These are phyloP conservation scores for Epizoanthus scotinus DNA, from an alignment of 92 coral and sea anemone genomes.

Conservation along the genomic window DNA sequence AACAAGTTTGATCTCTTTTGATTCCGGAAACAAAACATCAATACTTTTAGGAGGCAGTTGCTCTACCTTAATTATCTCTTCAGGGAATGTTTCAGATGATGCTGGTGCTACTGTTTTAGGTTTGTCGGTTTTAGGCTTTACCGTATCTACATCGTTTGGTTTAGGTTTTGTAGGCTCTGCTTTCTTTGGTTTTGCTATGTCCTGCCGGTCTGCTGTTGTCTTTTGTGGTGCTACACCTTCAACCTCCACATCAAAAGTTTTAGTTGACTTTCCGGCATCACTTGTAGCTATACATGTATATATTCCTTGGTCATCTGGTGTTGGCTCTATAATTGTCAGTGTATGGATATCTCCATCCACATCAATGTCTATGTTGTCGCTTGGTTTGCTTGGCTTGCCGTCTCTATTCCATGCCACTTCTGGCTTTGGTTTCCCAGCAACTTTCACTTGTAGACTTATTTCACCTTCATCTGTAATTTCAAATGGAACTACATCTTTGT, in stretches of 20 bases:
- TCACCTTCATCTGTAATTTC: constrained; percentile 85
- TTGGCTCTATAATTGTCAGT: constrained; percentile 61
- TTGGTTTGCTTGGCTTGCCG: constrained; percentile 55
- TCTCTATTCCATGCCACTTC: constrained; percentile 71
- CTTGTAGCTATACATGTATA: constrained; percentile 42
- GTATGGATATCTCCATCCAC: constrained; percentile 65
- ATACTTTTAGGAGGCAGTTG: not conserved
- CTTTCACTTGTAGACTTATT: constrained; percentile 77
- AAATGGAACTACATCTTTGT: constrained; percentile 55
- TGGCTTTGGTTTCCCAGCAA: constrained; percentile 73
- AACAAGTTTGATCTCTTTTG: constrained; percentile 16
- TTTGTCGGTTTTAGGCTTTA: not conserved
- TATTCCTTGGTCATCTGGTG: constrained; percentile 56
- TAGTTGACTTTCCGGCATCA: constrained; percentile 52
- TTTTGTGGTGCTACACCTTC: constrained; percentile 34
- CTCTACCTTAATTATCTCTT: constrained; percentile 3
- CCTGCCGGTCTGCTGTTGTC: not conserved
- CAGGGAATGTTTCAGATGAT: not conserved
- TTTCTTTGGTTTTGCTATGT: constrained; percentile 5
- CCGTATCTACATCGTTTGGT: not conserved
- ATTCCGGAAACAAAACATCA: constrained; percentile 21
- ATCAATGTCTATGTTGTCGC: constrained; percentile 59
- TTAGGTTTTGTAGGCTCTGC: not conserved
- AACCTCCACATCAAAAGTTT: constrained; percentile 70
- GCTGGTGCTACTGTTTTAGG: constrained; percentile 21